phyloP scores from a whole-genome alignment of 2,113 vertebrate genomes.

The Microcebus murinus region DNA sequence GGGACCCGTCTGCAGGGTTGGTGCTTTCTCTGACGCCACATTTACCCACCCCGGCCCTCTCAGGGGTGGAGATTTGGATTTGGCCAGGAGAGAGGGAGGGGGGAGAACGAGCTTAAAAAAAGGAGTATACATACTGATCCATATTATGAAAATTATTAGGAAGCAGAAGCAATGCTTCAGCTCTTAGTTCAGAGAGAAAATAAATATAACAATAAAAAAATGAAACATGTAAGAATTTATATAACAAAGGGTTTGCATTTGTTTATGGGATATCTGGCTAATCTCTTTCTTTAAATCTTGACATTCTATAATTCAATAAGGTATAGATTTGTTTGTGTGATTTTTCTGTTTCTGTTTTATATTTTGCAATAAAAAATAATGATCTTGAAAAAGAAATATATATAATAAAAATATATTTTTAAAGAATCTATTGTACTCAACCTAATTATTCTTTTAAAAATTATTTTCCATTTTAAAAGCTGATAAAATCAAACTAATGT shows the following conservation, averaged over 20 bases:
- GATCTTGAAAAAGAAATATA: not conserved
- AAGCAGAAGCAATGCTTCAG: not conserved
- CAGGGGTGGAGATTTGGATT: not conserved
- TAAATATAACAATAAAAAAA: not conserved
- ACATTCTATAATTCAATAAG: not conserved
- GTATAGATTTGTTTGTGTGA: not conserved
- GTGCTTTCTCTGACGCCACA: rapidly evolving
- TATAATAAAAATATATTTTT: not conserved
- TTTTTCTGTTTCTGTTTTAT: not conserved
- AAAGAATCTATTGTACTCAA: not conserved
- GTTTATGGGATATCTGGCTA: not conserved
- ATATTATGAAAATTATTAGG: not conserved
- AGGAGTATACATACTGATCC: rapidly evolving
- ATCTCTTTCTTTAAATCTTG: not conserved
- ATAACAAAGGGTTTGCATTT: not conserved
- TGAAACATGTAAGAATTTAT: not conserved
- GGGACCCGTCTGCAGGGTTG: rapidly evolving
- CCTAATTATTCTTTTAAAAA: not conserved
- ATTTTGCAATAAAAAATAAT: not conserved
- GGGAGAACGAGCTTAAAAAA: not conserved
- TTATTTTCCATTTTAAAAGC: not conserved
- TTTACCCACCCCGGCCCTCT: not conserved
- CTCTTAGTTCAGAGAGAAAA: not conserved
- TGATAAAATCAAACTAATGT: not conserved
- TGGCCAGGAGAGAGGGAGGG: not conserved